Evolutionary conservation across 1,140 invertebrate species (phyloP), one percentile per base, ranked within the genome.

Genomic region (Leguminivora glycinivorella): DNA sequence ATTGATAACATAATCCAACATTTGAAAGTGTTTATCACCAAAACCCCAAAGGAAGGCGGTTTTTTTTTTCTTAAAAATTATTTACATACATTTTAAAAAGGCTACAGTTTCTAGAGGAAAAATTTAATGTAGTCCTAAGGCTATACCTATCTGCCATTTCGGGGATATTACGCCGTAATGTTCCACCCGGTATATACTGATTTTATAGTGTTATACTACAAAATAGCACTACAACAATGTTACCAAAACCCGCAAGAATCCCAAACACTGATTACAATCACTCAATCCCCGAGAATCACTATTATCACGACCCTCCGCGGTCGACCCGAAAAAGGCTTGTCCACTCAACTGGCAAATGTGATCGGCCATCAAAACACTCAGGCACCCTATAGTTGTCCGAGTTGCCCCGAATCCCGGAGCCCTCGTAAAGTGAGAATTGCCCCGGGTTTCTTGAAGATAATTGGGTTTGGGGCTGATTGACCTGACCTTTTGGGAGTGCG

Each of bases 301-400:
- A 72, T 34, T 47, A 69, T 63, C n/a, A 63, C 58, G 56, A 52
- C 19, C 47, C 47, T 52, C 12, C 29, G 26, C 10, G 26, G n/a
- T 25, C 58, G 58, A 63, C 58, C 58, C 26, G 6, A 63, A 63
- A 63, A 63, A 29, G 58, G 56, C 25, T 58, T n/a, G 24, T 60
- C 58, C 9, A 3, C 58, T 29, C 58, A 63, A 34, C 58, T 63
- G 58, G 31, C 34, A 63, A 63, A 63, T 17, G 26, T 25, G 58
- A 63, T 34, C 25, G 58, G 25, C 58, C 58, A 63, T 63, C 58
- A 63, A 63, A 63, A 63, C n/a, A 63, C 58, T 63, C 58, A 29
- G 26, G 29, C 58, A 63, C 58, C 17, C 26, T 31, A 63, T 63
- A 31, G 58, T 63, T 63, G 58, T 29, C 58, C 19, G 56, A 4